Base-by-base conservation (phyloP, 1,140 invertebrate genomes). In the Musca domestica region DNA sequence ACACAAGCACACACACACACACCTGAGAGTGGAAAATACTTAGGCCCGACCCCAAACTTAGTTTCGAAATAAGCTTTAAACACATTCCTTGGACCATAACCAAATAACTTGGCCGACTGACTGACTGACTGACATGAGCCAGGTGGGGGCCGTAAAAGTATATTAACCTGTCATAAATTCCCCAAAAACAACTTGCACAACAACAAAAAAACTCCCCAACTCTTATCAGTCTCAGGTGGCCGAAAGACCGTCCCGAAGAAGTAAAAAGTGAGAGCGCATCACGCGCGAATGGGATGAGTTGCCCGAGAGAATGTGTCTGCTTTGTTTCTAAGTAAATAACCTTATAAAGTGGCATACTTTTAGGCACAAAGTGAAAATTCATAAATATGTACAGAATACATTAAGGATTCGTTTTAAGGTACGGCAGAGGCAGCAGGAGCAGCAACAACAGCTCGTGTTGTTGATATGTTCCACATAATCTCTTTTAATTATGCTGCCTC, bases 161-260 rank as follows among this genome's bases (percentile, higher is more conserved):
- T 52, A 52, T 52, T 52, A 52, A 52, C 51, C 51, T 52, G 51
- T 52, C 51, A 52, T 52, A 52, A 52, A 52, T 41, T 41, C 34
- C 34, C 34, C 12, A 41, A n/a, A 41, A 41, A 41, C 5, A 41
- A 41, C 34, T 41, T 41, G 6, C 10, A n/a, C n/a, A 41, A 12
- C 10, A 30, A n/a, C 27, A 30, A 41, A 41, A 41, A 41, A 41
- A 41, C 2, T 41, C 34, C 34, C 34, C 10, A 12, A 41, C 34
- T 41, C 34, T 41, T 12, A 41, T 5, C 4, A 9, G 34, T 41
- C 34, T 41, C 34, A 41, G 34, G 34, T 41, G 34, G 27, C 27
- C 3, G 9, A 30, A 30, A 3, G 27, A 30, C 2, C 6, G 2
- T 41, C 12, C 34, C 34, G 12, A 41, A 41, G 34, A 5, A 41